These are phyloP conservation scores for Holcopasites calliopsidis DNA, from an alignment of 1,140 invertebrate species.

Conservation along the genomic window DNA sequence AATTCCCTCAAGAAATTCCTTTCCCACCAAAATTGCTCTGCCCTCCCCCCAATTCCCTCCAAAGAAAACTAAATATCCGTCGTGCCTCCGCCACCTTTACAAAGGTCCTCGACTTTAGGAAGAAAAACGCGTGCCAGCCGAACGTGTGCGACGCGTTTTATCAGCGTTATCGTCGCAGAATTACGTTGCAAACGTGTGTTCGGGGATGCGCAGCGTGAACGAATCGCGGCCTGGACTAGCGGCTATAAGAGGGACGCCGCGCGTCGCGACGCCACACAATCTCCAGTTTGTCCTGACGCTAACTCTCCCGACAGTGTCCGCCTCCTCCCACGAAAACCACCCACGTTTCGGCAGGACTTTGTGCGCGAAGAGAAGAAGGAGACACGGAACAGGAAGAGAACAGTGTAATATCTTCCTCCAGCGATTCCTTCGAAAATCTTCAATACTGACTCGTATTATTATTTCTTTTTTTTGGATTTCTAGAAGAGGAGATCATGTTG, in stretches of 20 bases:
- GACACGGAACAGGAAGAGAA: neutral
- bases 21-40: too few species aligned
- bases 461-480: too few species aligned
- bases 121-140: neutral
- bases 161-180: slow-evolving; percentile 26
- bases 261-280: slow-evolving; percentile 73
- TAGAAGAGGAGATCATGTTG: neutral
- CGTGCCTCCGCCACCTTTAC: neutral
- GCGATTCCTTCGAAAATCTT: neutral
- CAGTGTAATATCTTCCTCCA: neutral
- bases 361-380: neutral
- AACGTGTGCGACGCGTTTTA: slow-evolving; percentile 6
- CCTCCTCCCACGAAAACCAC: too few species aligned
- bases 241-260: slow-evolving; percentile 73
- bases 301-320: slow-evolving; percentile 12
- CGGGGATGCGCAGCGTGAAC: slow-evolving; percentile 71
- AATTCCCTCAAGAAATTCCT: too few species aligned
- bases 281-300: slow-evolving; percentile 32
- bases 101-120: neutral
- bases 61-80: too few species aligned
- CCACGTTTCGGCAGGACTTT: neutral
- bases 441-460: neutral
- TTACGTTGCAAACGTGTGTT: slow-evolving; percentile 35
- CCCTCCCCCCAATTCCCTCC: too few species aligned
- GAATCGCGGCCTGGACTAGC: slow-evolving; percentile 59